Conservation (phyloP, 2,888 invertebrate genomes). For the Frankliniella intonsa region DNA sequence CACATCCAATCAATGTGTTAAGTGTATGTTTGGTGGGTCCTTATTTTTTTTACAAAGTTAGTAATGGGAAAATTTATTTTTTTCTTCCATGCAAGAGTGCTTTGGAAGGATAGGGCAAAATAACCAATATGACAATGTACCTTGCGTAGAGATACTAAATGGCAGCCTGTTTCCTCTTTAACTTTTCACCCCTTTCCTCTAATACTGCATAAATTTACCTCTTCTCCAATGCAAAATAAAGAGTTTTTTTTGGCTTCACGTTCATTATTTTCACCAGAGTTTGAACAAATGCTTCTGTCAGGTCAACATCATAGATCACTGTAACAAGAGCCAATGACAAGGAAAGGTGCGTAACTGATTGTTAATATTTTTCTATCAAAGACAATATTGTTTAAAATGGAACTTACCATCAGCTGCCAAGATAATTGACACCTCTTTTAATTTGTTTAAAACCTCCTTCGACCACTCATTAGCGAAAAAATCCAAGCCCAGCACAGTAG, state of each 20-base stretch:
- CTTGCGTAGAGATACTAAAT: background rate
- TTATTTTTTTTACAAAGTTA: background rate
- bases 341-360: no score
- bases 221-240: constrained; percentile 77
- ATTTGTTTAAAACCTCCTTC: constrained; percentile 51
- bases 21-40: background rate
- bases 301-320: constrained; percentile 80
- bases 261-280: constrained; percentile 65
- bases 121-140: background rate
- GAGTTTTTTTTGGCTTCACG: constrained; percentile 54
- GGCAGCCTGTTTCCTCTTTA: background rate
- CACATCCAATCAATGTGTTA: background rate
- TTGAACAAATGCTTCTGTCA: constrained; percentile 72
- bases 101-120: background rate
- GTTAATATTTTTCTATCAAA: constrained; percentile 28
- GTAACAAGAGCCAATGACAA: constrained; percentile 43
- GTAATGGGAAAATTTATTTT: background rate
- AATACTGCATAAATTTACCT: constrained; percentile 44
- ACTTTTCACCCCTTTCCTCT: background rate
- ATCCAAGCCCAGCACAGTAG: constrained; percentile 63
- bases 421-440: constrained; percentile 60
- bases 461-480: constrained; percentile 61
- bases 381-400: constrained; percentile 31
- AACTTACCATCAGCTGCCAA: constrained; percentile 78
- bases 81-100: background rate